Conservation (phyloP, 2,113 vertebrate genomes). For the Charadrius vociferus region DNA sequence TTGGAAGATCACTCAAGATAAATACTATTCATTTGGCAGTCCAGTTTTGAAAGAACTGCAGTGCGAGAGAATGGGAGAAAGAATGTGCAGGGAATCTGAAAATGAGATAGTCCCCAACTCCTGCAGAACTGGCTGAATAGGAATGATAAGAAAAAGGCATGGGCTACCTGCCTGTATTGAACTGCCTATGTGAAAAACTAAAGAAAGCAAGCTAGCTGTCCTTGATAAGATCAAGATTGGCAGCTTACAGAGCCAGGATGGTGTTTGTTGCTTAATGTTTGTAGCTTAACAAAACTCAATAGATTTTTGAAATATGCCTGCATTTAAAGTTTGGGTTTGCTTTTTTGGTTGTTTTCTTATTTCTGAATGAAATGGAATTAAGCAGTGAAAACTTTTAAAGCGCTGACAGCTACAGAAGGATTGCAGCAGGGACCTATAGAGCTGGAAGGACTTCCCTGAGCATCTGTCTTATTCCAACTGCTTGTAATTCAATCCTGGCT, state of each 20-base stretch:
- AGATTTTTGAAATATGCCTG: neutral
- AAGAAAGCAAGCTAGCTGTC: neutral
- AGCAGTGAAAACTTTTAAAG: neutral
- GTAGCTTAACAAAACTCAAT: neutral
- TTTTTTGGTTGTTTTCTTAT: neutral
- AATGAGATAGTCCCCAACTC: constrained; percentile 17
- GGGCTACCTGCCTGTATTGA: neutral
- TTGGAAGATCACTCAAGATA: constrained; percentile 52
- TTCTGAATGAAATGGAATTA: constrained; percentile 13
- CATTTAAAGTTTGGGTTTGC: neutral
- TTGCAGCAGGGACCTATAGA: neutral
- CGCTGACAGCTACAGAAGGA: neutral
- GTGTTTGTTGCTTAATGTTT: constrained; percentile 19
- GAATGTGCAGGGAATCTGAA: constrained; percentile 22
- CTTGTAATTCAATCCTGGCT: neutral
- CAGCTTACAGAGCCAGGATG: constrained; percentile 1
- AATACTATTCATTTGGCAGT: constrained; percentile 8
- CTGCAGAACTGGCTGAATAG: constrained; percentile 33
- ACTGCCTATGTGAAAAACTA: neutral
- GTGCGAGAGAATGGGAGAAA: neutral
- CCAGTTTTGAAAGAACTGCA: constrained; percentile 2
- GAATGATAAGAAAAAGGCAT: constrained; percentile 52
- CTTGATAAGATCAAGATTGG: constrained; percentile 43
- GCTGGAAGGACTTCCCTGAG: neutral
- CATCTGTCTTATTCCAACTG: neutral